Evolutionary conservation across 2,888 invertebrate species (phyloP), one percentile per base, ranked within the genome.

Genomic region (Drosophila quinaria): DNA sequence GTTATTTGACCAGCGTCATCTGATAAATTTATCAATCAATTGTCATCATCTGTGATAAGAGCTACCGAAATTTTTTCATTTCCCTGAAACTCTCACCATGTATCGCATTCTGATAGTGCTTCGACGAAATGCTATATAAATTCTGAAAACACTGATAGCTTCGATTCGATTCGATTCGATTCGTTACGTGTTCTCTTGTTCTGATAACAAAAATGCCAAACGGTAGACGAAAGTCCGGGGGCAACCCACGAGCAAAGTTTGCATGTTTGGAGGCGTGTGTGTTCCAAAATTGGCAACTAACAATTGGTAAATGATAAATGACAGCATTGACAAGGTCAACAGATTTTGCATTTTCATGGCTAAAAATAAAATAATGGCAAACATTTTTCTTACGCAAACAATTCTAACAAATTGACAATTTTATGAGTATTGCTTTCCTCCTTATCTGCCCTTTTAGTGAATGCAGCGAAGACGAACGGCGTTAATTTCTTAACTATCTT

Each of bases 401-500:
- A 29, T 70, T 74, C 61, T 54, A 63, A 70, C 44, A 58, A 70
- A 63, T 78, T 70, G 79, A 11, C 42, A 41, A 59, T 62, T 42
- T n/a, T n/a, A 41, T 44, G 33, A 31, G 19, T 4, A 17, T 44
- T 56, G n/a, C 22, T 25, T 22, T 44, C 10, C 6, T 31, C n/a
- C 13, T 35, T 55, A 50, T 54, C 22, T 8, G 15, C 4, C 33
- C 19, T 15, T n/a, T 52, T 52, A 33, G 11, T 13, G 56, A 51
- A 67, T 69, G 78, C 73, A 81, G n/a, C 70, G 62, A 76, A 55
- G 66, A 46, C 47, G 63, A 81, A 85, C 73, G 68, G 89, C 65
- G 82, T 42, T 87, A 85, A 89, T 85, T 89, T 84, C 74, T 50
- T 66, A 77, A 81, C 70, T 58, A 69, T 70, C 67, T 75, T 55